Evolutionary conservation across 2,888 invertebrate species (phyloP).

Genomic region (Eupeodes luniger): DNA sequence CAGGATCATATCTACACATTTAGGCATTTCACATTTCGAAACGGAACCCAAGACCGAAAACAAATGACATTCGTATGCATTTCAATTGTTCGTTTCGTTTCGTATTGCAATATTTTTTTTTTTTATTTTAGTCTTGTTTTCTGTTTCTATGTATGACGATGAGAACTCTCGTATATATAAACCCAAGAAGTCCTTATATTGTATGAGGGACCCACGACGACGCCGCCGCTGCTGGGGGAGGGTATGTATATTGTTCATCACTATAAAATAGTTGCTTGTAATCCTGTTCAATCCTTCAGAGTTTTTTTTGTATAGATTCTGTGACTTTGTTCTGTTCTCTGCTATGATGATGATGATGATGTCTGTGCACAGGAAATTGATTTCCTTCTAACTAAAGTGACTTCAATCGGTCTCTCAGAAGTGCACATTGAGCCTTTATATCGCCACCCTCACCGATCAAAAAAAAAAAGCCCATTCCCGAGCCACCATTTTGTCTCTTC

Average conservation of each 20-base stretch:
- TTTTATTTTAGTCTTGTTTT: too few species aligned
- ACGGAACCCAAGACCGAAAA: slow-evolving; percentile 33
- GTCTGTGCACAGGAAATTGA: slow-evolving; percentile 68
- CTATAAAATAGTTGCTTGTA: slow-evolving; percentile 32
- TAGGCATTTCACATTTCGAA: slow-evolving; percentile 30
- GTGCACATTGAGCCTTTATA: background rate
- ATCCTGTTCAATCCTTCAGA: slow-evolving; percentile 37
- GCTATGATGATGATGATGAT: too few species aligned
- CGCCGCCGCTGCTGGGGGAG: too few species aligned
- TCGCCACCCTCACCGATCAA: background rate
- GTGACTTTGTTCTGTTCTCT: too few species aligned
- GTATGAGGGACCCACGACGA: background rate
- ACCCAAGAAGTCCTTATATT: background rate
- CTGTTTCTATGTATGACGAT: background rate
- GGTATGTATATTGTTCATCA: slow-evolving; percentile 14
- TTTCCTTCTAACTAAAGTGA: slow-evolving; percentile 63
- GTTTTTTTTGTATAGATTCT: slow-evolving; percentile 22
- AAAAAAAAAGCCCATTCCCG: background rate
- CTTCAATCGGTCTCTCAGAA: slow-evolving; percentile 44
- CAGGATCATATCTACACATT: slow-evolving; percentile 22
- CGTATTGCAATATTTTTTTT: background rate
- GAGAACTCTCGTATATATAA: background rate
- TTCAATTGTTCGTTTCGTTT: slow-evolving; percentile 48
- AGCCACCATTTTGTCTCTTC: background rate
- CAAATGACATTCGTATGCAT: slow-evolving; percentile 49